These are phyloP conservation scores for Zoanthus sociatus DNA, from an alignment of 92 coral and sea anemone genomes.

Conservation along the genomic window DNA sequence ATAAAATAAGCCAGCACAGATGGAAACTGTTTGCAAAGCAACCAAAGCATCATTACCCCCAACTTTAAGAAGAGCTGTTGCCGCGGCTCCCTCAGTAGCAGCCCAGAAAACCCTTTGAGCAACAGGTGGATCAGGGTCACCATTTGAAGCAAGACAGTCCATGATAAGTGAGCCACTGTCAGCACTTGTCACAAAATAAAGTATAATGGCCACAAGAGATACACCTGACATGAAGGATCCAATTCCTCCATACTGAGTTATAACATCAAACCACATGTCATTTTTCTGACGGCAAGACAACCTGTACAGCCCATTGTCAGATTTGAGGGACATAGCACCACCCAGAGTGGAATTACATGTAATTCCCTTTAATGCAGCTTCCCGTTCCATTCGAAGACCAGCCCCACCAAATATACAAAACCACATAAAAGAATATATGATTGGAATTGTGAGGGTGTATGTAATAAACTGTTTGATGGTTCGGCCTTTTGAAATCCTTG, in stretches of 20 bases:
- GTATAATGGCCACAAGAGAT: slow-evolving; percentile 29
- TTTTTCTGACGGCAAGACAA: background rate
- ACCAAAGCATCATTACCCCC: background rate
- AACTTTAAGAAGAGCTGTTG: background rate
- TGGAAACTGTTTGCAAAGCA: background rate
- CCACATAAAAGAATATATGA: background rate
- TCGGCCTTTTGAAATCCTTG: slow-evolving; percentile 3
- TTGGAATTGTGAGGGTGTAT: background rate
- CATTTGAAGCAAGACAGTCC: slow-evolving; percentile 52
- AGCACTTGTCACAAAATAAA: slow-evolving; percentile 55
- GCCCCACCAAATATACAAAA: background rate
- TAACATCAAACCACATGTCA: slow-evolving; percentile 2
- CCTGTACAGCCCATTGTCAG: background rate
- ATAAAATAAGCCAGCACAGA: background rate
- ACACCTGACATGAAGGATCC: slow-evolving; percentile 18
- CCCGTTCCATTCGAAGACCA: background rate
- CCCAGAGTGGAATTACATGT: background rate
- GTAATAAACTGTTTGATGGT: background rate
- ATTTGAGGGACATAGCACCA: background rate
- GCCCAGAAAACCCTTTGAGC: slow-evolving; percentile 53
- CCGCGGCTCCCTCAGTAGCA: background rate
- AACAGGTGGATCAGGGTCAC: slow-evolving; percentile 50
- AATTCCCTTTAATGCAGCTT: background rate
- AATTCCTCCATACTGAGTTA: background rate
- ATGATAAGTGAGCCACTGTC: slow-evolving; percentile 52